Conservation (phyloP, 2,113 vertebrate genomes). For the Halichoerus grypus region DNA sequence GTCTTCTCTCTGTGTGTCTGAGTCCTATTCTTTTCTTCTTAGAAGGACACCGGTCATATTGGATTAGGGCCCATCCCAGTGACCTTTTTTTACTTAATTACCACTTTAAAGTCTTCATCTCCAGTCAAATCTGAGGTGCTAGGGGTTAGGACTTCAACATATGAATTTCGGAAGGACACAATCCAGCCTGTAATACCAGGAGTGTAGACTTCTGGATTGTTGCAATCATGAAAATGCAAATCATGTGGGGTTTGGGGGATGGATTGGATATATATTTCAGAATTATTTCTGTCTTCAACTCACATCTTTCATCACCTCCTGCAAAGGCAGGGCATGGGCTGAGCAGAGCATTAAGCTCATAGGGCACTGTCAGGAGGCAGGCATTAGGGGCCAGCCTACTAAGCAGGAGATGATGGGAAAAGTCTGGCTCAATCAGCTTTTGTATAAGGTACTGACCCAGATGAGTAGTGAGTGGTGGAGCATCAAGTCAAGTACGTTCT, state of each 20-base stretch:
- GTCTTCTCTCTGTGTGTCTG: neutral
- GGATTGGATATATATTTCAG: neutral
- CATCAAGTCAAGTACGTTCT: neutral
- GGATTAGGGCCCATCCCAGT: neutral
- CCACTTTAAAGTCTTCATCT: neutral
- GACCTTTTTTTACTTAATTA: neutral
- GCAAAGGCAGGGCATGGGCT: neutral
- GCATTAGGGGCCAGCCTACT: neutral
- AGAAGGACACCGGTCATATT: neutral
- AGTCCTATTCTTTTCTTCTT: neutral
- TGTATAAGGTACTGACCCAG: too few relatives aligned
- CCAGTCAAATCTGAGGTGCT: neutral
- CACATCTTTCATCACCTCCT: neutral
- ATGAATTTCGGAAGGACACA: neutral
- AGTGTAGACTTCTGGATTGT: neutral
- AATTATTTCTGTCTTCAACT: slow-evolving; percentile 3
- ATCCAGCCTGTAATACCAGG: neutral
- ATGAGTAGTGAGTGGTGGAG: neutral
- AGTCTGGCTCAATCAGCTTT: neutral
- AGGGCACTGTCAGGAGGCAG: neutral
- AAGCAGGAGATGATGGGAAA: neutral
- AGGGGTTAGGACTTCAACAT: neutral
- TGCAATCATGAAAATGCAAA: neutral
- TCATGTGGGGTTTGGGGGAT: neutral
- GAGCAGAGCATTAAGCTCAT: neutral